Evolutionary conservation across 37 sponge, comb jelly and placozoan genomes (phyloP), one percentile per base, ranked within the genome.

Genomic region (Axinella damicornis): DNA sequence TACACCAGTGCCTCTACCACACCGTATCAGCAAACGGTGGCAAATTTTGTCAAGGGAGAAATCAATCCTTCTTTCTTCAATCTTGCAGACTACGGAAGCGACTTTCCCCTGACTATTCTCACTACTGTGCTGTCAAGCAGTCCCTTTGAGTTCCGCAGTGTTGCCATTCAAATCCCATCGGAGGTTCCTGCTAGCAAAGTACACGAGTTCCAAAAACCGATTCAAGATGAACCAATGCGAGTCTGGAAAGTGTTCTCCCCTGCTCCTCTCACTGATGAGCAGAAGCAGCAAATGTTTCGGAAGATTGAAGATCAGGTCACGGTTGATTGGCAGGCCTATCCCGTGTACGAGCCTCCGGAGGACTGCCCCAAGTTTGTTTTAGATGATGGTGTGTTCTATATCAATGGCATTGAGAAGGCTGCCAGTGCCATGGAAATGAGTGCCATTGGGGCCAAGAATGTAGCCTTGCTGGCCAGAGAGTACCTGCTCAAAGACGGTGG

Each of bases 341-440:
- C 97, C 1, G 34, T 94, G 11, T 97, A 97, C 83, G 25, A 73
- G 5, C 78, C 94, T 22, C 95, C 95, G 0, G 89, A 94, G 75
- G 52, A 74, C 28, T 89, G 82, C 57, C 76, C 90, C 0, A 70
- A 92, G 12, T 92, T 97, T 85, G 60, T 91, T 1, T 74, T 97
- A 12, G 94, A 97, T 36, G 87, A 91, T 38, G 92, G 87, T 55
- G 52, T 97, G 78, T 86, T 92, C 36, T 97, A 97, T 52, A 37
- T 94, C 66, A 97, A 94, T 46, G 74, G 83, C 30, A 92, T 97
- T 35, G 97, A 97, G 79, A 84, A 88, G 78, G 94, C 90, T 53
- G 94, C 97, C 39, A 97, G 97, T 84, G 97, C 95, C 0, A 97
- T 97, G 97, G 97, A 97, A 68, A 97, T 97, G 97, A 83, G 85